Evolutionary conservation across 2,113 vertebrate genomes (phyloP).

Genomic region (Nannospalax galili): DNA sequence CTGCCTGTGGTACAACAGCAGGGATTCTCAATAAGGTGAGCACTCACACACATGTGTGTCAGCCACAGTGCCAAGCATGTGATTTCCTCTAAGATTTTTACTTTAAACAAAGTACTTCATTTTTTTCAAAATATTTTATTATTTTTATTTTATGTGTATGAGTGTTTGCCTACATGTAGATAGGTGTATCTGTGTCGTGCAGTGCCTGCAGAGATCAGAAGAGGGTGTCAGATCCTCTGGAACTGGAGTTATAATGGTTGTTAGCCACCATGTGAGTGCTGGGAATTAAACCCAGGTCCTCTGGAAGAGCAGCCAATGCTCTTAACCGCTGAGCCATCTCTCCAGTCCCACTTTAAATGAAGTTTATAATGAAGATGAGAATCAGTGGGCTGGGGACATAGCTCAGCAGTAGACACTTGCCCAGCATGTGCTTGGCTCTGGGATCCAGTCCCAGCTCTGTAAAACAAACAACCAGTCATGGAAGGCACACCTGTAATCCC

Average conservation of each 20-base stretch:
- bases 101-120: neutral
- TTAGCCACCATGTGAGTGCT: too few relatives aligned
- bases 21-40: rapidly evolving
- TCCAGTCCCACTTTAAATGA: neutral
- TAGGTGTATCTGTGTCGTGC: too few relatives aligned
- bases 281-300: too few relatives aligned
- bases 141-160: too few relatives aligned
- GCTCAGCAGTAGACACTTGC: neutral
- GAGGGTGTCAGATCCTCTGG: too few relatives aligned
- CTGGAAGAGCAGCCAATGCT: too few relatives aligned
- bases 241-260: too few relatives aligned
- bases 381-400: too few relatives aligned
- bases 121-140: too few relatives aligned
- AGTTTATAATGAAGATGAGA: neutral
- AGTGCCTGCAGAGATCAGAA: too few relatives aligned
- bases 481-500: neutral
- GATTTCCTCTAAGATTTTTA: neutral
- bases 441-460: neutral
- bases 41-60: rapidly evolving
- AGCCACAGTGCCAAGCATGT: neutral
- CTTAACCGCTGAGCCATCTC: too few relatives aligned
- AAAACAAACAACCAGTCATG: neutral
- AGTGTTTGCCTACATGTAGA: too few relatives aligned
- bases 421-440: neutral
- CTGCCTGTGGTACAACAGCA: rapidly evolving